Evolutionary conservation across 2,113 vertebrate species (phyloP).

Genomic region (Cololabis saira): DNA sequence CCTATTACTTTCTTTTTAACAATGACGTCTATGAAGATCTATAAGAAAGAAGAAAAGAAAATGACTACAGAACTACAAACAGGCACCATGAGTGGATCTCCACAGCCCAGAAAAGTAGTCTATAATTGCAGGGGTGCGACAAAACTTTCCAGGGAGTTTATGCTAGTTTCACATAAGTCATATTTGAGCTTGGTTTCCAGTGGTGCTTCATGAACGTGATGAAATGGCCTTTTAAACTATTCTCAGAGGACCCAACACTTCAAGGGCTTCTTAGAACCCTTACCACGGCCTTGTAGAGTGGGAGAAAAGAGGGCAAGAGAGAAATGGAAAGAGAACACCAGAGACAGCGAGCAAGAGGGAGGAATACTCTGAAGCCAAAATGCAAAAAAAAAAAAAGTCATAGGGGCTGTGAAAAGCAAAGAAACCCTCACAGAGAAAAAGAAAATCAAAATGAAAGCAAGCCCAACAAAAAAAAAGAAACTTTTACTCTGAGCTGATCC

Average conservation of each 20-base stretch:
- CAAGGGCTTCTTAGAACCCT: conserved; percentile 82
- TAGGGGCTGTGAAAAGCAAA: conserved; percentile 57
- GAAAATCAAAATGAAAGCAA: conserved; percentile 78
- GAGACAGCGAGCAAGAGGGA: conserved; percentile 61
- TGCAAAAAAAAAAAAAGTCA: conserved; percentile 75
- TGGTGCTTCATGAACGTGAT: conserved; percentile 76
- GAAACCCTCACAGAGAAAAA: conserved; percentile 61
- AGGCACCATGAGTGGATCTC: conserved; percentile 29
- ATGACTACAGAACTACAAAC: conserved; percentile 31
- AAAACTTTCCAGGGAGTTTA: conserved; percentile 77
- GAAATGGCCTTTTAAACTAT: conserved; percentile 81
- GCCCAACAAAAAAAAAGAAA: conserved; percentile 44
- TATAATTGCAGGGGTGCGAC: conserved; percentile 45
- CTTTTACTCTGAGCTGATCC: conserved; percentile 68
- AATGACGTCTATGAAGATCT: conserved; percentile 32
- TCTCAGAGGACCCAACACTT: conserved; percentile 80
- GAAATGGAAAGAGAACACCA: conserved; percentile 61
- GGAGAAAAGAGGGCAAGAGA: conserved; percentile 65
- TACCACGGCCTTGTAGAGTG: conserved; percentile 72
- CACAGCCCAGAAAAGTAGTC: conserved; percentile 37
- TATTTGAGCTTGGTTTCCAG: conserved; percentile 73
- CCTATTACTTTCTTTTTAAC: conserved; percentile 46
- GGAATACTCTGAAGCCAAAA: conserved; percentile 66
- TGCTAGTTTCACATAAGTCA: conserved; percentile 75
- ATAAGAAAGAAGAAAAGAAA: conserved; percentile 4